Base-by-base conservation (phyloP, 2,888 invertebrate species). In the Lasioglossum zephyrum region DNA sequence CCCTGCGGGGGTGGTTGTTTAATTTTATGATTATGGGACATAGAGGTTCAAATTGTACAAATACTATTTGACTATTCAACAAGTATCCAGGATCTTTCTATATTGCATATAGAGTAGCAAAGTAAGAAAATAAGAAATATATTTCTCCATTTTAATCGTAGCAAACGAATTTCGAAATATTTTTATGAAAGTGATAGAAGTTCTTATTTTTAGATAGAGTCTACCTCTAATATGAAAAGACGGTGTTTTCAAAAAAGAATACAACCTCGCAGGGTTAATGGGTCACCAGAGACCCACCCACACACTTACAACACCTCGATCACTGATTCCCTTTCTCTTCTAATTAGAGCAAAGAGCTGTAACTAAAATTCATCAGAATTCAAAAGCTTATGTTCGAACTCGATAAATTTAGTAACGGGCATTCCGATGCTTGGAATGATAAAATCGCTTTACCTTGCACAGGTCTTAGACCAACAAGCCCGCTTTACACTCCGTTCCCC, bases 401-500 rank as follows among this genome's bases (percentile, higher is more conserved):
- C 26, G 26, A 26, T 60, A 4, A 26, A 26, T 60, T 31, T 60
- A 4, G 26, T 60, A 5, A 26, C 9, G 1, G 22, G 53, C 22
- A 53, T 53, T 53, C 22, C 22, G 53, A 53, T 53, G n/a, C 9
- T 22, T 60, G 6, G 63, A 16, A 31, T 31, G 2, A 63, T 31
- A 31, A 26, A 16, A 31, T 63, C 63, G 63, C 26, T 5, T 63
- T 31, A 63, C 63, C 63, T 63, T 63, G 63, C 63, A 63, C 63
- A 31, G 63, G 1, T 26, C 63, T 63, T 63, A 31, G 63, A 31
- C 31, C 63, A 31, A 63, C 63, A 31, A 63, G 26, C 6, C 31
- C 63, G n/a, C n/a, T 53, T 53, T 31, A 63, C 63, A 31, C 63
- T 63, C 63, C 31, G 63, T 63, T 63, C 63, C 63, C 63, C 31